Evolutionary conservation across 2,797 vertebrate species (phyloP), one percentile per base, ranked within the genome.

Genomic region (Alca torda): DNA sequence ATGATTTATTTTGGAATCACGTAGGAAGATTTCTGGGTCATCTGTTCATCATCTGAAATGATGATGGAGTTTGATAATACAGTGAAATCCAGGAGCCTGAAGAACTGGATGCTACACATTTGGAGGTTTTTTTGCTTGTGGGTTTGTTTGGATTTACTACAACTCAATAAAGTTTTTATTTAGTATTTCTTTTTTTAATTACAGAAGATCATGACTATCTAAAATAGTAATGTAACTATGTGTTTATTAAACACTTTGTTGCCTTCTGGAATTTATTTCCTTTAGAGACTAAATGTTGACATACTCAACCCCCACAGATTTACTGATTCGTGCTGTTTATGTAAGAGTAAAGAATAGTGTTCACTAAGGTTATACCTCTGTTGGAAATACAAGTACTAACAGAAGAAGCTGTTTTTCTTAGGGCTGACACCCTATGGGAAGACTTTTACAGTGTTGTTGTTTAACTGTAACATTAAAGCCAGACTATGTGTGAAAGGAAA

Each of bases 111-210:
- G 5, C 2, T 57, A 11, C 30, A 54, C 45, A 24, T 45, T 54
- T 39, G 16, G 7, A 5, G 0, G 21, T 3, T 13, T n/a, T 30
- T 19, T 45, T 17, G 15, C 7, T 48, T 17, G 48, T 11, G 4
- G 39, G 17, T 43, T 63, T 70, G 14, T 82, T 48, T 86, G 31
- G 16, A 48, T 64, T 59, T 68, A 57, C 68, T 78, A 43, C 5
- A 28, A 7, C 20, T 57, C 41, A 23, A 7, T 3, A 53, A 83
- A 4, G 3, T 60, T 50, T 25, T 79, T 72, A 12, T 20, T 75
- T 83, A 14, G 13, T n/a, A 28, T 33, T 46, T 31, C 4, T 31
- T 21, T 37, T 75, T 65, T 37, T 43, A 28, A 14, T 46, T 80
- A 50, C 3, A 65, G 19, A 50, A 64, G 6, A 54, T 15, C 65